Evolutionary conservation across 2,113 vertebrate genomes (phyloP), one percentile per base, ranked within the genome.

Genomic region (Atractosteus spatula): DNA sequence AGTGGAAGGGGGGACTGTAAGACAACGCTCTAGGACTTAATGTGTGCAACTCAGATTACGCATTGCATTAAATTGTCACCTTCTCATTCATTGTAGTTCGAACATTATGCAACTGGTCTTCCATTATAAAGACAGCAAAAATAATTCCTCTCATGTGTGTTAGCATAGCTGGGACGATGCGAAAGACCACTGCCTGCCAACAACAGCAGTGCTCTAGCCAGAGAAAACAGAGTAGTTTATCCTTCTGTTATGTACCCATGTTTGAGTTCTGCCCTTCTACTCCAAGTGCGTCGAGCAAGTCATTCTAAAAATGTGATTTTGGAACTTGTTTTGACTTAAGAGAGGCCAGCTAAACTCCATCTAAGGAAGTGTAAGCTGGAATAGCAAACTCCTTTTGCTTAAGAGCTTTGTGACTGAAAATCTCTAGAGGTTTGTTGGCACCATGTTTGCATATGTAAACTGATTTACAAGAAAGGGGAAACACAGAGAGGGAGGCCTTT

Each of bases 281-380:
- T 59, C 57, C 57, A 59, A 59, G n/a, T 59, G 14, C 12, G 57
- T n/a, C 4, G 57, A 4, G 14, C 57, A 13, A n/a, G 57, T 59
- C 57, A 59, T 59, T 59, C 14, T n/a, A 59, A 59, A 59, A 59
- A 59, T 59, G 57, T 14, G 57, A n/a, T 59, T 59, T 59, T 59
- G 57, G 47, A 51, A 51, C 47, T 51, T 51, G 47, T 51, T 51
- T 62, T 14, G 13, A 13, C 41, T 65, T 65, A 86, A 86, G 84
- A 86, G 83, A 85, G 70, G 76, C 83, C 81, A 88, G 77, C 85
- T 68, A 80, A 84, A 88, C 76, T 88, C 91, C 88, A 90, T 92
- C 88, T 92, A 93, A 87, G 91, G 91, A 77, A 79, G 89, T 78
- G 72, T 41, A 79, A 78, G 80, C 71, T 87, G 83, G 81, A 84